A percentile compares a stretch with the other conserved stretches of the same genome.
These are phyloP conservation scores for Acanthopagrus latus DNA, from an alignment of 2,797 vertebrate genomes.

Conservation along the genomic window DNA sequence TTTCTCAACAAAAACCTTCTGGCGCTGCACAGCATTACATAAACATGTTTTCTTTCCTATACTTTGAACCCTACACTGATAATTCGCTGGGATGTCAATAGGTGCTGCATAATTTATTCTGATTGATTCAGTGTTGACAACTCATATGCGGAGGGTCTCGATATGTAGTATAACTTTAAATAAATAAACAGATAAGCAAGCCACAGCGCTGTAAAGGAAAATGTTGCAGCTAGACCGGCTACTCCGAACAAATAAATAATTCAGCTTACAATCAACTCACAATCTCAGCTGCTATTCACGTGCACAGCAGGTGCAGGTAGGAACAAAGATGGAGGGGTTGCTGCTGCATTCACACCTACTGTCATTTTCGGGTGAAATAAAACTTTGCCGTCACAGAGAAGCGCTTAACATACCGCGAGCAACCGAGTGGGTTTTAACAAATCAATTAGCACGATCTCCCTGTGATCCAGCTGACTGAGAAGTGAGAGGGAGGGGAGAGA, in stretches of 20 bases:
- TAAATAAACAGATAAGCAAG: conserved; percentile 55
- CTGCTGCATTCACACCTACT: background rate
- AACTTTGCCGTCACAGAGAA: conserved; percentile 22
- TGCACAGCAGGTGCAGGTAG: conserved; percentile 28
- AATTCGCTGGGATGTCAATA: conserved; percentile 51
- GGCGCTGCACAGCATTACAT: conserved; percentile 5
- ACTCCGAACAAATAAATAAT: conserved; percentile 69
- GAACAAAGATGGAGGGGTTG: conserved; percentile 2
- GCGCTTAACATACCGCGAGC: conserved; percentile 33
- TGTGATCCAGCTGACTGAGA: conserved; percentile 69
- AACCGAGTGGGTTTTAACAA: conserved; percentile 69
- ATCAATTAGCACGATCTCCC: conserved; percentile 78
- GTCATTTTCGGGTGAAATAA: conserved; percentile 6
- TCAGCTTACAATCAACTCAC: conserved; percentile 64
- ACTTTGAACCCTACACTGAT: conserved; percentile 43
- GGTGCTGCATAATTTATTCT: conserved; percentile 52
- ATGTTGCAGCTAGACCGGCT: conserved; percentile 36
- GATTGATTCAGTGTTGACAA: conserved; percentile 51
- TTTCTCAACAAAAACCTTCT: conserved; percentile 56
- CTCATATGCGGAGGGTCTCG: conserved; percentile 30
- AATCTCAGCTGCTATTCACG: conserved; percentile 34
- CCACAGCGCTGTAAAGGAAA: conserved; percentile 45
- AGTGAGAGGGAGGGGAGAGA: conserved; percentile 38
- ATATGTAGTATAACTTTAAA: conserved; percentile 56
- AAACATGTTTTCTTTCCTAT: conserved; percentile 46